Conservation (phyloP, 2,888 invertebrate genomes). For the Acleris cristana region DNA sequence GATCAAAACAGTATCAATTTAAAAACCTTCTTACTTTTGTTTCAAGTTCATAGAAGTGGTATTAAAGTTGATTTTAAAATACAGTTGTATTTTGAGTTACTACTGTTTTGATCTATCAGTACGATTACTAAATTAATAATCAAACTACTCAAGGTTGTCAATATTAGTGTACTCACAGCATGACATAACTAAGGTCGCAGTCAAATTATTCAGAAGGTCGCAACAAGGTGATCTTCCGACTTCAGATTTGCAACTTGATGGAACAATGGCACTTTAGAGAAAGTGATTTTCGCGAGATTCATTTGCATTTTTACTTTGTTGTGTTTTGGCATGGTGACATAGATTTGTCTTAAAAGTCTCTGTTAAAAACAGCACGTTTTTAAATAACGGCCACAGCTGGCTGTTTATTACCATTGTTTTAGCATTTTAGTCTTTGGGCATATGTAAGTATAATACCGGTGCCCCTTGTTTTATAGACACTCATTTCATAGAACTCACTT, state of each 20-base stretch:
- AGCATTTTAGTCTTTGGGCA: too few relatives aligned
- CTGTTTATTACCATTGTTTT: too few relatives aligned
- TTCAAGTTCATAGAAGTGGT: too few relatives aligned
- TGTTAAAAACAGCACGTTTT: background rate
- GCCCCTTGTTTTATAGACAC: too few relatives aligned
- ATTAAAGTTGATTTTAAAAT: too few relatives aligned
- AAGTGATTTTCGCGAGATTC: slow-evolving; percentile 25
- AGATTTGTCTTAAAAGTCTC: background rate
- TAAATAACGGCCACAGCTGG: background rate
- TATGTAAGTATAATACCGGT: too few relatives aligned
- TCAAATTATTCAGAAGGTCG: slow-evolving; percentile 44
- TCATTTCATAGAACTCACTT: too few relatives aligned
- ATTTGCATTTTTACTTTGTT: slow-evolving; percentile 3
- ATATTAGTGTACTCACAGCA: background rate
- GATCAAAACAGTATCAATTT: too few relatives aligned
- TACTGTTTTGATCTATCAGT: too few relatives aligned
- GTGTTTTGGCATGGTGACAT: background rate
- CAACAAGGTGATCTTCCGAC: slow-evolving; percentile 42
- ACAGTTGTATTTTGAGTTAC: too few relatives aligned
- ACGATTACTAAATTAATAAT: too few relatives aligned
- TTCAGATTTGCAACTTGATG: slow-evolving; percentile 20
- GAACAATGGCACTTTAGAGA: slow-evolving; percentile 31
- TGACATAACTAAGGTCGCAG: slow-evolving; percentile 33
- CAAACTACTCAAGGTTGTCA: background rate
- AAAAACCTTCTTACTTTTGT: too few relatives aligned